Evolutionary conservation across 2,113 vertebrate species (phyloP), one percentile per base, ranked within the genome.

Genomic region (Microtus richardsoni): DNA sequence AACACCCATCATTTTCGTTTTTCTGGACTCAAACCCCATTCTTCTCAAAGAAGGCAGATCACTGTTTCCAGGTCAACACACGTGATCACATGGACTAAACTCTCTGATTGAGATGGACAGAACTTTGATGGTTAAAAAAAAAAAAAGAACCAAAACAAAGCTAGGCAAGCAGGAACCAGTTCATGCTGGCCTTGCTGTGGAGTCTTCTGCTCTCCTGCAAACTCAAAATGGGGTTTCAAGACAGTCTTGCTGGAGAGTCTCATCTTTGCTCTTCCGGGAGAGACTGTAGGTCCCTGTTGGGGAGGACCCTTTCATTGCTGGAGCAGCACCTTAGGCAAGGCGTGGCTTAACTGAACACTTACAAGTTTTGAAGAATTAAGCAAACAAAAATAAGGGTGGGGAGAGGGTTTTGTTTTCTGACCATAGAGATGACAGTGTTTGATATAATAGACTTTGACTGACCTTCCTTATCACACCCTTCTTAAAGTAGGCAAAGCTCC

Each of bases 1-100:
- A 87, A 85, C 4, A 73, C 0, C 44, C 24, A 68, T 16, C 5
- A 3, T 21, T 75, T 85, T 9, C 41, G 6, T 73, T 16, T 66
- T 95, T 91, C 75, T 88, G n/a, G 22, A 71, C 39, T 75, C 84
- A 17, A 91, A 88, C 62, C 85, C 8, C 47, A 30, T 79, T 89
- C 71, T 88, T 93, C 44, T 93, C 47, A 60, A 80, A 83, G 86
- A 77, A 39, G 28, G 41, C 47, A 75, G 75, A 70, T 39, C 58
- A 80, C 9, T 22, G 77, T 12, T 77, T 33, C 14, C 22, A 74
- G 6, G 39, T 7, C n/a, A 16, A 64, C 36, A 84, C 1, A 33
- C 3, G 13, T 17, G 77, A 58, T n/a, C 6, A 0, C 30, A 41
- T 26, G 36, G 19, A 91, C 82, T 8, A 60, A 26, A 47, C 4